Conservation (phyloP, 2,113 vertebrate species). For the Eira barbara region DNA sequence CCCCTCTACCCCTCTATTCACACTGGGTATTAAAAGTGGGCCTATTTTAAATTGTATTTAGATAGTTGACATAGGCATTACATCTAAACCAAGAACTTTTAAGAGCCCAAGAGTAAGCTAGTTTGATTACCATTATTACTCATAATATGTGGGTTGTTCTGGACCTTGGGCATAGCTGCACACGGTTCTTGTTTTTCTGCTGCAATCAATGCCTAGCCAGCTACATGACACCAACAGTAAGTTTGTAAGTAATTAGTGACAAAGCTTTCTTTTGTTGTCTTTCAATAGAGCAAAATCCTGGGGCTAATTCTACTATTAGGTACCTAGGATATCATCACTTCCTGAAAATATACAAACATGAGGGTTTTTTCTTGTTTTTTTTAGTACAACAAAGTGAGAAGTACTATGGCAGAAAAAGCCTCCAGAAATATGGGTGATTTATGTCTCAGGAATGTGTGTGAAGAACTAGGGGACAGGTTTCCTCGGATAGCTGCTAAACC, state of each 20-base stretch:
- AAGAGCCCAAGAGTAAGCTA: slow-evolving; percentile 61
- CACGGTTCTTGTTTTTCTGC: slow-evolving; percentile 61
- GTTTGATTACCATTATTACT: slow-evolving; percentile 69
- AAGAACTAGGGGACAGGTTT: background rate
- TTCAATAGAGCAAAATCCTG: slow-evolving; percentile 70
- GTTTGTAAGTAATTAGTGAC: slow-evolving; percentile 70
- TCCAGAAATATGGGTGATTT: slow-evolving; percentile 52
- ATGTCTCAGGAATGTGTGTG: slow-evolving; percentile 16
- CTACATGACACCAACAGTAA: slow-evolving; percentile 62
- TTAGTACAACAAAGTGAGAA: slow-evolving; percentile 35
- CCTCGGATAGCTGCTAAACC: background rate
- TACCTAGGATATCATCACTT: slow-evolving; percentile 75
- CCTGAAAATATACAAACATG: slow-evolving; percentile 69
- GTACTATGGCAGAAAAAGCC: background rate
- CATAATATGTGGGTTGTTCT: slow-evolving; percentile 58
- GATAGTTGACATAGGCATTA: background rate
- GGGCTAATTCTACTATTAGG: slow-evolving; percentile 74
- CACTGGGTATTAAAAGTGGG: background rate
- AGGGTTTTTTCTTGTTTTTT: background rate
- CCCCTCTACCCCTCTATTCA: background rate
- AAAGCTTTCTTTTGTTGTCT: slow-evolving; percentile 77
- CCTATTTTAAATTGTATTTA: background rate
- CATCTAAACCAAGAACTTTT: background rate
- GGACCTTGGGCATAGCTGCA: slow-evolving; percentile 59
- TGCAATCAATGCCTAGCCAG: slow-evolving; percentile 58